Percentiles rank a stretch among this genome's conserved stretches.
Conservation (phyloP, 1,140 invertebrate genomes). For the Drosophila tsacasi region DNA sequence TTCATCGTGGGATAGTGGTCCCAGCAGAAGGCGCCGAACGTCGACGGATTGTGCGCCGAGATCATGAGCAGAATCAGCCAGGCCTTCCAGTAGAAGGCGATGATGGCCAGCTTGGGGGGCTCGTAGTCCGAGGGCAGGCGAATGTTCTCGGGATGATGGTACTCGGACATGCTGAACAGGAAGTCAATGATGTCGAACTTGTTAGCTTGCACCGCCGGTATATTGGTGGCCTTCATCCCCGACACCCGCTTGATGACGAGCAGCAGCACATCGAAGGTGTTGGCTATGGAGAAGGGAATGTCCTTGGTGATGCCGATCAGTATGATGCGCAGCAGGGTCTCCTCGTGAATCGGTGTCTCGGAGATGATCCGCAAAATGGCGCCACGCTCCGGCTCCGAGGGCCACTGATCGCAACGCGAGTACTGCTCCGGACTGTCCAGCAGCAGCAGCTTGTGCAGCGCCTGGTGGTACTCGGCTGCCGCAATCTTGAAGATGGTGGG, state of each 20-base stretch:
- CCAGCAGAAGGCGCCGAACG: slow-evolving; percentile 95
- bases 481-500: slow-evolving; percentile 91
- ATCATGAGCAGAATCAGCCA: slow-evolving; percentile 96
- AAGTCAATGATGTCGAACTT: slow-evolving; percentile 95
- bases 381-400: slow-evolving; percentile 93
- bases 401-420: slow-evolving; percentile 97
- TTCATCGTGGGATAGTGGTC: slow-evolving; percentile 96
- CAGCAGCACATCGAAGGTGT: slow-evolving; percentile 94
- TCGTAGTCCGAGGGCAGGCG: slow-evolving; percentile 93
- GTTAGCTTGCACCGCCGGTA: slow-evolving; percentile 90
- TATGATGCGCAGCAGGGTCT: slow-evolving; percentile 92
- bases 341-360: slow-evolving; percentile 95
- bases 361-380: slow-evolving; percentile 92
- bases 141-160: slow-evolving; percentile 97
- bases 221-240: slow-evolving; percentile 89
- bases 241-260: slow-evolving; percentile 94
- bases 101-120: slow-evolving; percentile 95
- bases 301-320: slow-evolving; percentile 95
- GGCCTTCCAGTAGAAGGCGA: slow-evolving; percentile 96
- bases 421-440: slow-evolving; percentile 94
- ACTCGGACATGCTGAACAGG: slow-evolving; percentile 95
- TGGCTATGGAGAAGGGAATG: slow-evolving; percentile 91
- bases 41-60: slow-evolving; percentile 95
- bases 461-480: slow-evolving; percentile 91
- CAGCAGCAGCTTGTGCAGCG: slow-evolving; percentile 94